Base-by-base conservation (phyloP, 2,888 invertebrate species). In the Brachyopa scutellaris region DNA sequence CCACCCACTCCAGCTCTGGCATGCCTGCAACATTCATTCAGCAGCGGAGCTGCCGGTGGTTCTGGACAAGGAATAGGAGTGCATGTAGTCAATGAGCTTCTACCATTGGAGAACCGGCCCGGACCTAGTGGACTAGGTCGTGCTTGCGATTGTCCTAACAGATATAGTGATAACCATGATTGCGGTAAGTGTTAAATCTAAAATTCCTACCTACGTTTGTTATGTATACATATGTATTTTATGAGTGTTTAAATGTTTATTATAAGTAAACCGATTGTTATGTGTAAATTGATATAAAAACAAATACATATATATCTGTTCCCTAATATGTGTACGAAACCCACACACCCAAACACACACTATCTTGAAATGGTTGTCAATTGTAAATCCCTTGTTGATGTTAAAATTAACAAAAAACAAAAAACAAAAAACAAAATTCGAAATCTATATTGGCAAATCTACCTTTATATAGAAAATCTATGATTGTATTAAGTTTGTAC, bases 131-230 rank as follows among this genome's bases (percentile, higher is more conserved):
- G 74, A 0, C 1, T 47, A 8, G 31, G 55, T 5, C 53, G 53
- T 1, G 33, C 7, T 11, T 80, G 69, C 36, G 38, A 49, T 8
- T 80, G 80, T 42, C 36, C 31, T 0, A 69, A 11, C 19, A 31
- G 47, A 33, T 73, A 19, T 11, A 36, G 17, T 36, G 74, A 74
- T 1, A 57, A 57, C 6, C 80, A 80, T 17, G 62, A 74, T 13
- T 74, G 80, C 13, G 80, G 80, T 74, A 80, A 74, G 80, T 80
- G 80, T 47, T 80, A 69, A 67, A 17, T 11, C 4, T 0, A 33
- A 33, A 31, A n/a, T 11, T 13, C 17, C 15, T 33, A 19, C 2
- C 5, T 33, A 3, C 15, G 1, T 13, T 13, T 13, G 8, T 8
- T 31, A 1, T 62, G 5, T 23, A 13, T 31, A 19, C 13, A 13